Evolutionary conservation across 2,888 invertebrate species (phyloP).

Genomic region (Hydraecia micacea): DNA sequence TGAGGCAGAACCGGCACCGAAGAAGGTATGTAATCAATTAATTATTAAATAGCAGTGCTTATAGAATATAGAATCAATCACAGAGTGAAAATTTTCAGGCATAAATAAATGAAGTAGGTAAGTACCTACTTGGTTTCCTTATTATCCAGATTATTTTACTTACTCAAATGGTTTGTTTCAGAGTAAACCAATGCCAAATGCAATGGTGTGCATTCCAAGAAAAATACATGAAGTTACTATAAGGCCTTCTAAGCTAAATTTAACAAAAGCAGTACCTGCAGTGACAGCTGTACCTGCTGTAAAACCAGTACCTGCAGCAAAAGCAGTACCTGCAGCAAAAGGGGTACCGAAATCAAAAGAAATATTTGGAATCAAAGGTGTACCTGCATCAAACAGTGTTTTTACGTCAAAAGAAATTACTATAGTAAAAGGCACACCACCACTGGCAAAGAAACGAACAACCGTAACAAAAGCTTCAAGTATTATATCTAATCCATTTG

Average conservation of each 20-base stretch:
- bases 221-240: constrained; percentile 78
- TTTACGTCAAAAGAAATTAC: constrained; percentile 25
- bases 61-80: background rate
- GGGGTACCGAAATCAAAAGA: constrained; percentile 32
- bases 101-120: background rate
- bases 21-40: constrained; percentile 75
- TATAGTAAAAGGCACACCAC: constrained; percentile 31
- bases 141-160: background rate
- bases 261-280: constrained; percentile 10
- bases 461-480: constrained; percentile 5
- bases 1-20: constrained; percentile 81
- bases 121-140: constrained; percentile 1
- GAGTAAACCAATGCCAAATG: constrained; percentile 80
- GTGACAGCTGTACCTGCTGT: background rate
- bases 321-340: constrained; percentile 23
- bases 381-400: constrained; percentile 32
- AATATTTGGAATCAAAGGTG: constrained; percentile 65
- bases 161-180: constrained; percentile 68
- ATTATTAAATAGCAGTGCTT: background rate
- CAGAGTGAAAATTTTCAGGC: background rate
- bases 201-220: constrained; percentile 86
- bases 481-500: constrained; percentile 65
- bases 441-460: constrained; percentile 46
- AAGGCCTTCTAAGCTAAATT: constrained; percentile 70
- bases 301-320: background rate